Evolutionary conservation across 2,113 vertebrate genomes (phyloP).

Genomic region (Hippocampus mohnikei): DNA sequence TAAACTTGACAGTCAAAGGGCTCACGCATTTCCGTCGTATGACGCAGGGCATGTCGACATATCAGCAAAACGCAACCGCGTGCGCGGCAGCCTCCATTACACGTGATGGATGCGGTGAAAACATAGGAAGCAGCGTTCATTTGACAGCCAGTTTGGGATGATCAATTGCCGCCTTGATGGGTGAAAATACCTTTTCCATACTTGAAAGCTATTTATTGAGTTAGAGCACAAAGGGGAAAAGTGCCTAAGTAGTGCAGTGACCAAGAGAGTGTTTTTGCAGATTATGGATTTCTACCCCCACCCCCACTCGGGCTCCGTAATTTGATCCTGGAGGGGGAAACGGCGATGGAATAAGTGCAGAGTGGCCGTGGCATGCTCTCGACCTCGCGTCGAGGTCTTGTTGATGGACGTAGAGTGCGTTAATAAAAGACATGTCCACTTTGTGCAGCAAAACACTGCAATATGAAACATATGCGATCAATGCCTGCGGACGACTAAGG

Average conservation of each 20-base stretch:
- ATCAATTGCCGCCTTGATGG: conserved; percentile 49
- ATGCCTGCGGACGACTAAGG: conserved; percentile 61
- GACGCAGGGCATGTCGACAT: background rate
- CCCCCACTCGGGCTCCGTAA: conserved; percentile 59
- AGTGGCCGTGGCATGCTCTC: conserved; percentile 42
- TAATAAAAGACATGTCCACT: conserved; percentile 77
- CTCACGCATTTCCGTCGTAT: background rate
- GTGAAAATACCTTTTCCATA: conserved; percentile 72
- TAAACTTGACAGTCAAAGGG: background rate
- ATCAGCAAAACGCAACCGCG: background rate
- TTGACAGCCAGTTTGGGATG: conserved; percentile 29
- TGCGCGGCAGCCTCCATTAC: conserved; percentile 12
- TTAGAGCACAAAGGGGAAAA: conserved; percentile 71
- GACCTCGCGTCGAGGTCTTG: conserved; percentile 45
- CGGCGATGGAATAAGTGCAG: conserved; percentile 65
- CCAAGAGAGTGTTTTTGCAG: conserved; percentile 70
- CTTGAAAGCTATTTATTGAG: conserved; percentile 79
- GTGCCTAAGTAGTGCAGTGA: conserved; percentile 65
- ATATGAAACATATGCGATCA: conserved; percentile 67
- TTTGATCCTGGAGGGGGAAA: conserved; percentile 64
- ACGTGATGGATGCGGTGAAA: conserved; percentile 25
- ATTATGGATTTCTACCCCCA: conserved; percentile 66
- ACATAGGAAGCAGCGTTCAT: conserved; percentile 28
- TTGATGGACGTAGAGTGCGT: conserved; percentile 75
- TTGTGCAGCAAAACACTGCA: conserved; percentile 70